These are phyloP conservation scores for Polydrusus tereticollis DNA, from an alignment of 2,888 invertebrate genomes.

Conservation along the genomic window DNA sequence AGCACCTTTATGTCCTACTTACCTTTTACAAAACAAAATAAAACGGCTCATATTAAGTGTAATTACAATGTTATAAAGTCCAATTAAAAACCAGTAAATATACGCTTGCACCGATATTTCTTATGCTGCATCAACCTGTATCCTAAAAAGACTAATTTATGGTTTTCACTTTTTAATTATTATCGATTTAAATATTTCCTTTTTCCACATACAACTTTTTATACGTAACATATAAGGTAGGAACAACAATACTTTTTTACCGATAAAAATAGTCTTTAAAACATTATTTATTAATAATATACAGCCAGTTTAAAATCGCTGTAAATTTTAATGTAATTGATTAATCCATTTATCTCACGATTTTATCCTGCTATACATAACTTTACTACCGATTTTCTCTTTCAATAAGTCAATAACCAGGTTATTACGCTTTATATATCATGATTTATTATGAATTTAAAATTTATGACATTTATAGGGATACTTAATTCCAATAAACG, in stretches of 20 bases:
- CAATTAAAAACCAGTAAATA: background rate
- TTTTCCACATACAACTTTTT: background rate
- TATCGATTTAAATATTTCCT: background rate
- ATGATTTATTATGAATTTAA: background rate
- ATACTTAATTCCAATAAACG: no score
- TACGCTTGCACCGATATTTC: background rate
- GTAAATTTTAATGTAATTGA: background rate
- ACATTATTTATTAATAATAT: no score
- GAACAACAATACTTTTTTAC: no score
- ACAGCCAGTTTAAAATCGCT: no score
- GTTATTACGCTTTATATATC: background rate
- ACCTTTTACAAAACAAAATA: background rate
- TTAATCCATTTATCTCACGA: background rate
- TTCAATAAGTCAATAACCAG: conserved; percentile 8
- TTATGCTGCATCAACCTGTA: background rate
- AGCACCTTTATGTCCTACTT: background rate
- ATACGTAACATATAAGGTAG: background rate
- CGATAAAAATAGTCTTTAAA: no score
- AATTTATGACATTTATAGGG: no score
- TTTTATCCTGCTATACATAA: conserved; percentile 1
- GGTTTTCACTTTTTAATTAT: conserved; percentile 8
- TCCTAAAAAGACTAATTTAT: background rate
- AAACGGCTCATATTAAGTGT: background rate
- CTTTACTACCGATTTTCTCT: background rate
- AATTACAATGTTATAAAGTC: background rate